Conservation (phyloP, 2,888 invertebrate species). For the Xestia ashworthii region DNA sequence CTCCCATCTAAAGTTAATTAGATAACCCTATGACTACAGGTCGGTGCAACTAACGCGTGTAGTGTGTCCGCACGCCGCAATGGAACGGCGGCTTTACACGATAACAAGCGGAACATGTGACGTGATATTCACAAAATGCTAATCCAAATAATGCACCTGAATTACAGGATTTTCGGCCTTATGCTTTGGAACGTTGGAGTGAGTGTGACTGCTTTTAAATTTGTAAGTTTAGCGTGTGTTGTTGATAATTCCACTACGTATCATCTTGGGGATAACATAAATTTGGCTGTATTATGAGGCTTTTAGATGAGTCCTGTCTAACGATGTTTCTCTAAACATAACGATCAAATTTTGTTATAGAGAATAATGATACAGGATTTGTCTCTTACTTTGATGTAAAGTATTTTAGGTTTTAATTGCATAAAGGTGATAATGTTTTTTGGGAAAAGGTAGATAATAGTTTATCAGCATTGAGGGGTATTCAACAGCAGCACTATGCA, state of each 20-base stretch:
- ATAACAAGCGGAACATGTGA: conserved; percentile 49
- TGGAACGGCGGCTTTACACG: conserved; percentile 36
- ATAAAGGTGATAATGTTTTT: background rate
- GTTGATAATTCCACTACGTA: conserved; percentile 48
- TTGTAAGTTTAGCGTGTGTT: conserved; percentile 33
- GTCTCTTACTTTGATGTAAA: conserved; percentile 5
- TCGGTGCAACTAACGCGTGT: conserved; percentile 28
- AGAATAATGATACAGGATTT: conserved; percentile 15
- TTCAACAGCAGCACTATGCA: background rate
- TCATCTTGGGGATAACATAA: conserved; percentile 53
- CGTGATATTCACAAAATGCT: conserved; percentile 40
- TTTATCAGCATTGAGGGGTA: background rate
- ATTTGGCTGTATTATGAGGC: conserved; percentile 43
- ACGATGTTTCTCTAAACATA: conserved; percentile 31
- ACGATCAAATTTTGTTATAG: conserved; percentile 30
- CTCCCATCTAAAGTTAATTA: conserved; percentile 19
- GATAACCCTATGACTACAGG: conserved; percentile 15
- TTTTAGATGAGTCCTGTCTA: conserved; percentile 29
- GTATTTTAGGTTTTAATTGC: background rate
- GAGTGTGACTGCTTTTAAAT: background rate
- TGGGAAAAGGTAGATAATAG: background rate
- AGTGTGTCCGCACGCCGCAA: conserved; percentile 27
- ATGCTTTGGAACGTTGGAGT: fast-evolving
- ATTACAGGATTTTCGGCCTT: conserved; percentile 6
- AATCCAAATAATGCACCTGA: background rate